A percentile compares a stretch with the other conserved stretches of the same genome.
Conservation (phyloP, 2,113 vertebrate species). For the Heterotilapia buettikoferi region DNA sequence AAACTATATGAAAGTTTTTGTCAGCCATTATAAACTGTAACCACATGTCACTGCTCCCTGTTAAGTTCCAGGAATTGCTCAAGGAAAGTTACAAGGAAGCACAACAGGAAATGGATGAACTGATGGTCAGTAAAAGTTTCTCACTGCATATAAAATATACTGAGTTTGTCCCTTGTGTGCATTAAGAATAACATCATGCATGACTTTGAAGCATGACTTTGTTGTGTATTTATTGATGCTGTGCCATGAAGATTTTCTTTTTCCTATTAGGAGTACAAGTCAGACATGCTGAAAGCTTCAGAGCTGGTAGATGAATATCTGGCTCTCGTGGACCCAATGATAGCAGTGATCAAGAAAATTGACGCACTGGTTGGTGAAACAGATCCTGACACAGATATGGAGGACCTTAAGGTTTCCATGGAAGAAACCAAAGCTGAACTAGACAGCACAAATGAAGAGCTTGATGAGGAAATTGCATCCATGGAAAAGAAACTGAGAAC, state of each 20-base stretch:
- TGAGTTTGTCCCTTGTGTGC: not conserved
- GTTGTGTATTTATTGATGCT: not conserved
- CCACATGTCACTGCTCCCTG: not conserved
- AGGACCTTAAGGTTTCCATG: not conserved
- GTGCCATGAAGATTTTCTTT: not conserved
- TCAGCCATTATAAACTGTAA: not conserved
- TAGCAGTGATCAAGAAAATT: no score
- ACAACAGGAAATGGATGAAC: accelerated
- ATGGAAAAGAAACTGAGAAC: accelerated
- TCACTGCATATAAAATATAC: not conserved
- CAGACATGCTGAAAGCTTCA: not conserved
- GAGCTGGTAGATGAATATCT: no score
- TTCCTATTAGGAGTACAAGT: not conserved
- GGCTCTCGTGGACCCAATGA: no score
- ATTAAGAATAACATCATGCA: not conserved
- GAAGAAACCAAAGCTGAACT: not conserved
- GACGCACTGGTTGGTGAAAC: accelerated
- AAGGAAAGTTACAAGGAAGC: not conserved
- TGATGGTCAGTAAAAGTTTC: not conserved
- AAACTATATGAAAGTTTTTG: accelerated
- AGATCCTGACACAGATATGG: not conserved
- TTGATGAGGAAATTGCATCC: accelerated
- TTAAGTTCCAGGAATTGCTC: not conserved
- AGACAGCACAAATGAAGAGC: accelerated
- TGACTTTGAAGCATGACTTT: not conserved